A percentile compares a stretch with the other conserved stretches of the same genome.
Evolutionary conservation across 2,888 invertebrate genomes (phyloP).

Genomic region (Drosophila prolongata): DNA sequence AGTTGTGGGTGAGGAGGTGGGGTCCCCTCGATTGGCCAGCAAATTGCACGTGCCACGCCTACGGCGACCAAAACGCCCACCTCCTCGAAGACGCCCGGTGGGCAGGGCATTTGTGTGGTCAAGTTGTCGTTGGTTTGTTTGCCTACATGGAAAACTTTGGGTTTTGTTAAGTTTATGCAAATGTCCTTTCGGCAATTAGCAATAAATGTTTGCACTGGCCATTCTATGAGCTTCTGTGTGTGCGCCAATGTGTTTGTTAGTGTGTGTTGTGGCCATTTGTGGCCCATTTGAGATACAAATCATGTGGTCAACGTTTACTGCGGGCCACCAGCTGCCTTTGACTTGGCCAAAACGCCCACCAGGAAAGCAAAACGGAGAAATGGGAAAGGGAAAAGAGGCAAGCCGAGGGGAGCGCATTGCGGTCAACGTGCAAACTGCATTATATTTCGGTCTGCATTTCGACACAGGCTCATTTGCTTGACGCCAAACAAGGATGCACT

Average conservation of each 20-base stretch:
- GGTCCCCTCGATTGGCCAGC: slow-evolving; percentile 35
- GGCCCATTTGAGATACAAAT: slow-evolving; percentile 76
- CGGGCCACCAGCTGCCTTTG: slow-evolving; percentile 67
- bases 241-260: slow-evolving; percentile 6
- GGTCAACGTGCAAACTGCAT: slow-evolving; percentile 68
- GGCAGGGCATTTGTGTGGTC: slow-evolving; percentile 45
- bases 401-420: slow-evolving; percentile 49
- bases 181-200: slow-evolving; percentile 76
- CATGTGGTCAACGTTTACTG: slow-evolving; percentile 73
- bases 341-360: slow-evolving; percentile 38
- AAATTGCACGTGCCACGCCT: slow-evolving; percentile 42
- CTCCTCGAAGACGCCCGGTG: slow-evolving; percentile 15
- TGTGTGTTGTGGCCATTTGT: slow-evolving; percentile 61
- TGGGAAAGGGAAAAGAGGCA: slow-evolving; percentile 5
- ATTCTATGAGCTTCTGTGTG: slow-evolving; percentile 11
- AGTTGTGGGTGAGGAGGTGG: slow-evolving; percentile 21
- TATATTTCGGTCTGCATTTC: slow-evolving; percentile 54
- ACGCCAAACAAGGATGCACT: not conserved
- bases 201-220: slow-evolving; percentile 71
- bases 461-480: slow-evolving; percentile 17
- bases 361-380: not conserved
- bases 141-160: slow-evolving; percentile 63
- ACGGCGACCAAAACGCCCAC: slow-evolving; percentile 12
- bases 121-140: slow-evolving; percentile 65
- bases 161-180: slow-evolving; percentile 76